phyloP scores from a whole-genome alignment of 2,113 vertebrate genomes.

The Gulo gulo region DNA sequence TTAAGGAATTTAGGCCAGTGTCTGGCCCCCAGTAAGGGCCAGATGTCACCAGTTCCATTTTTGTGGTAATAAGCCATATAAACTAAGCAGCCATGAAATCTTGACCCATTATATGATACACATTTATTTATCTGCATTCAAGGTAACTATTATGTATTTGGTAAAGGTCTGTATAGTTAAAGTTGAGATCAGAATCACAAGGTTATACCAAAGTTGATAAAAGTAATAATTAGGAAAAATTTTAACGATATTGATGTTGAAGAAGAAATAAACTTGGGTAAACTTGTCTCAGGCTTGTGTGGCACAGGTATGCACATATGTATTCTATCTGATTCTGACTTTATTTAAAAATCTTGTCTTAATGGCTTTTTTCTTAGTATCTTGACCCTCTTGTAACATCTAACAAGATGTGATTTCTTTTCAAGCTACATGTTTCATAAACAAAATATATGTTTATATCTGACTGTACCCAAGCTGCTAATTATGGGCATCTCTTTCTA shows the following conservation, averaged over 20 bases:
- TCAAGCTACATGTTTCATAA: constrained; percentile 35
- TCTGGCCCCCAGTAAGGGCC: neutral
- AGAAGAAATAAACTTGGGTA: neutral
- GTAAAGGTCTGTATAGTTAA: neutral
- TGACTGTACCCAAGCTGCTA: constrained; percentile 60
- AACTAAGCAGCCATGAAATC: neutral
- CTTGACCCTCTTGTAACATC: constrained; percentile 36
- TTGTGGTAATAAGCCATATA: neutral
- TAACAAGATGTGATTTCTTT: constrained; percentile 18
- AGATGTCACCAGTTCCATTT: neutral
- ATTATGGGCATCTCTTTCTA: constrained; percentile 47
- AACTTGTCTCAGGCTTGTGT: neutral
- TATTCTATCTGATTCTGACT: constrained; percentile 15
- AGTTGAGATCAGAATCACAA: constrained; percentile 30
- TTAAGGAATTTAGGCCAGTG: neutral
- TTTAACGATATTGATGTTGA: neutral
- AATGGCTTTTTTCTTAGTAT: constrained; percentile 6
- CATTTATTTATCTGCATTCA: neutral
- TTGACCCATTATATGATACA: neutral
- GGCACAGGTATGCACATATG: neutral
- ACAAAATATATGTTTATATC: constrained; percentile 69
- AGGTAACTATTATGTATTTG: neutral
- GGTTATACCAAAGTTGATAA: neutral
- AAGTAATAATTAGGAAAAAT: neutral
- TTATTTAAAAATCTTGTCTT: constrained; percentile 45